These are phyloP conservation scores for Drosophila pseudotalamancana DNA, from an alignment of 2,888 invertebrate species.

Conservation along the genomic window DNA sequence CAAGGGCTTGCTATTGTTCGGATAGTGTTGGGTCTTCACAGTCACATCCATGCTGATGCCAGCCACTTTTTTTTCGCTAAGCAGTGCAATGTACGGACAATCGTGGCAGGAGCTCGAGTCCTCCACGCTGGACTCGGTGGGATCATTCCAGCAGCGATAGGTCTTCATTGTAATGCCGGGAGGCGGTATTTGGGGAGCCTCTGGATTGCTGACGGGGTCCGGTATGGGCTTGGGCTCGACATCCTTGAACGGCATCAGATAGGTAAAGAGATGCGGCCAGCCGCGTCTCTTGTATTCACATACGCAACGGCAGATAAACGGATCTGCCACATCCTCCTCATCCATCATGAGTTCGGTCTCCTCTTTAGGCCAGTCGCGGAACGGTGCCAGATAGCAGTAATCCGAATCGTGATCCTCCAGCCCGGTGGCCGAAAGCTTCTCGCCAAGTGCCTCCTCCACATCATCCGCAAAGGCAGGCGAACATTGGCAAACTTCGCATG, in stretches of 20 bases:
- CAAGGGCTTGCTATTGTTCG: background rate
- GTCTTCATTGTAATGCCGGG: conserved; percentile 43
- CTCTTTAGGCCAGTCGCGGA: conserved; percentile 33
- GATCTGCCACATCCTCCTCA: conserved; percentile 8
- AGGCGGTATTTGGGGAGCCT: conserved; percentile 23
- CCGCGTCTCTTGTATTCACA: conserved; percentile 47
- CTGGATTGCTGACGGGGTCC: background rate
- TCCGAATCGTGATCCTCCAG: conserved; percentile 65
- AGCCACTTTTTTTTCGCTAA: background rate
- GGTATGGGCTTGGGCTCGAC: background rate
- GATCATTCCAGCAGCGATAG: conserved; percentile 53
- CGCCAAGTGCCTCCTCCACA: conserved; percentile 52
- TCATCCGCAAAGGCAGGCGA: conserved; percentile 16
- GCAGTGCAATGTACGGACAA: conserved; percentile 15
- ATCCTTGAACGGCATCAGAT: conserved; percentile 43
- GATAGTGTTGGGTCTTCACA: conserved; percentile 40
- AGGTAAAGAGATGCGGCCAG: conserved; percentile 57
- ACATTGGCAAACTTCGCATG: conserved; percentile 55
- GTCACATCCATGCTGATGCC: conserved; percentile 19
- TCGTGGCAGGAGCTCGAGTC: fast-evolving
- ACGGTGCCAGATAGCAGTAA: conserved; percentile 61
- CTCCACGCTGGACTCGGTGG: background rate
- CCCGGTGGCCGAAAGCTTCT: conserved; percentile 47
- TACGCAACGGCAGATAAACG: conserved; percentile 41
- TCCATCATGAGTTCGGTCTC: too few relatives aligned